Base-by-base conservation (phyloP, 2,113 vertebrate species). In the Nothocercus julius region DNA sequence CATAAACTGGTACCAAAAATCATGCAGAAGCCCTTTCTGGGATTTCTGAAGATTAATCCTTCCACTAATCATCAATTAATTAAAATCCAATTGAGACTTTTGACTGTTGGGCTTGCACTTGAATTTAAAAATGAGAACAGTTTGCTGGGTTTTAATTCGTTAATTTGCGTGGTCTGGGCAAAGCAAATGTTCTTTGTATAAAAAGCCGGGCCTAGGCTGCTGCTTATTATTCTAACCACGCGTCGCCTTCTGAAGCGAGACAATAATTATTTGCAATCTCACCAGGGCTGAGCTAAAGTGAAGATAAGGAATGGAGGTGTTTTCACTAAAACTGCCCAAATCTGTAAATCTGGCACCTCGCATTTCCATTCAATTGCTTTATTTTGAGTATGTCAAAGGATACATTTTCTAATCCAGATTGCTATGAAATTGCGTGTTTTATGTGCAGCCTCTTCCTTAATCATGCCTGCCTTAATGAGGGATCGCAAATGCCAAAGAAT, bases 201-300 rank as follows among this genome's bases (percentile, higher is more conserved):
- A 30, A 34, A 90, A 93, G 73, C 86, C 44, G 63, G 44, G 63
- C 7, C 56, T 67, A 2, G 27, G 34, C 27, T 89, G 62, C 89
- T 95, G 62, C 62, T 94, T 91, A 66, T 75, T 90, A 75, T 83
- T 95, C 92, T 17, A 24, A 32, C 80, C 80, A 21, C 27, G 74
- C 59, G 64, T 79, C 87, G 58, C 66, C 74, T 88, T 84, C 86
- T 92, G 80, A 40, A 82, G 74, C 25, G 1, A 93, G 89, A 49
- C 85, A 44, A 40, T 84, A 72, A 69, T 94, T 86, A 56, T 87
- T 86, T 93, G 69, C 73, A 45, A 36, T 94, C 83, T 90, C 38
- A 1, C 73, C 90, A 69, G 1, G 4, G 70, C 77, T 24, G 72
- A 82, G 81, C 58, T 89, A 3, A 47, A 82, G 77, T 11, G 47